Evolutionary conservation across 2,888 invertebrate species (phyloP), one percentile per base, ranked within the genome.

Genomic region (Eupithecia centaureata): DNA sequence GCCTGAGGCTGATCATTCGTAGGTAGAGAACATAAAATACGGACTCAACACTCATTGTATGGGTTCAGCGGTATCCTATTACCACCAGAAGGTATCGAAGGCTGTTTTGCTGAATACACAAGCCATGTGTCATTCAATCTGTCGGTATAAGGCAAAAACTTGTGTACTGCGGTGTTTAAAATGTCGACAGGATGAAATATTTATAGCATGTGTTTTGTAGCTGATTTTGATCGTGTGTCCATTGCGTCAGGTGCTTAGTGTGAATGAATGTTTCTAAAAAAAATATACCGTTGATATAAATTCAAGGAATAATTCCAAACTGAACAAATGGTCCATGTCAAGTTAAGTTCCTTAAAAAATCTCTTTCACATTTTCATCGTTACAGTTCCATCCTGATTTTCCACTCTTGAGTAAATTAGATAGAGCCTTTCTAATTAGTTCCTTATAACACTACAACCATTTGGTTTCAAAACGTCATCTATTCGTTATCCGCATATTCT

Each of bases 71-170:
- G 12, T 61, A 59, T 68, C 68, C 27, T 54, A 63, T 69, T 56
- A 59, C 65, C 52, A 51, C 51, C 56, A 42, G 52, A 33, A 59
- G 54, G 27, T 56, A 56, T 28, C 27, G 54, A 27, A 27, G 52
- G 54, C 61, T 62, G 68, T 65, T 65, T 62, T 68, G 54, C 57
- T 51, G 58, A 68, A 65, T 64, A 61, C 61, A 35, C 62, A 59
- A 32, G 65, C 69, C 63, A 65, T 65, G 59, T 69, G 69, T 63
- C 69, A 69, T 47, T 69, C 63, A 66, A 69, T 66, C 54, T 66
- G 69, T 66, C 60, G 54, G 51, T 56, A 54, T 33, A 56, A 61
- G 62, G 60, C 51, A 69, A 63, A 69, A 69, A 63, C 60, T 25
- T 57, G 65, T 62, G 56, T 56, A 65, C 60, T 63, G n/a, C 10